A percentile compares a stretch with the other conserved stretches of the same genome.
phyloP scores from a whole-genome alignment of 2,888 invertebrate genomes.

The Sinhomidia bicolor region DNA sequence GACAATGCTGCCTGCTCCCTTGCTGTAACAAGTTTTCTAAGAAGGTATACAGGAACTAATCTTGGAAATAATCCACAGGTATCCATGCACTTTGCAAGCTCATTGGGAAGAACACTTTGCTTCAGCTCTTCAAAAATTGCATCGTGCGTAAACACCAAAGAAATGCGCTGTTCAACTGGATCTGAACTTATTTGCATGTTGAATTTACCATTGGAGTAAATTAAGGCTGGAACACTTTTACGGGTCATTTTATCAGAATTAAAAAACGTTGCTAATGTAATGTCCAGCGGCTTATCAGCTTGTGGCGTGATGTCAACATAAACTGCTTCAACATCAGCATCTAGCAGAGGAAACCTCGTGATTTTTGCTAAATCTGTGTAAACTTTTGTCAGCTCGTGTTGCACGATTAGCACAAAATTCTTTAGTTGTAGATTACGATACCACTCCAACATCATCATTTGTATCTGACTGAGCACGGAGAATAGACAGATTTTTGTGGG shows the following conservation, averaged over 20 bases:
- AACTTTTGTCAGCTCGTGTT: not conserved
- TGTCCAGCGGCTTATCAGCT: not conserved
- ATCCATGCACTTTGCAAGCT: not conserved
- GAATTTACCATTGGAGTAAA: not conserved
- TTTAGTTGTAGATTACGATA: constrained; percentile 13
- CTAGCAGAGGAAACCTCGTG: too few species aligned
- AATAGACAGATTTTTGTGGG: not conserved
- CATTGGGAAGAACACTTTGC: not conserved
- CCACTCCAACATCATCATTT: not conserved
- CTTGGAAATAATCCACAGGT: constrained; percentile 62
- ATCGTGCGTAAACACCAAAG: not conserved
- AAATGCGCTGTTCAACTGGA: not conserved
- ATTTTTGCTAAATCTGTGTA: not conserved
- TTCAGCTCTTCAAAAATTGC: not conserved
- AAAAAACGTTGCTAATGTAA: not conserved
- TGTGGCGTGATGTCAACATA: not conserved
- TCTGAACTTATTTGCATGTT: not conserved
- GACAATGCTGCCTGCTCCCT: too few species aligned
- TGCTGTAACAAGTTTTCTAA: not conserved
- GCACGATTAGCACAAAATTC: not conserved
- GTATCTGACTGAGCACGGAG: not conserved
- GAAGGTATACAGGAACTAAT: constrained; percentile 14
- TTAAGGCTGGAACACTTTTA: not conserved
- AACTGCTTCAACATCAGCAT: not conserved
- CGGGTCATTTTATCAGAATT: too few species aligned